A percentile compares a stretch with the other conserved stretches of the same genome.
Evolutionary conservation across 2,888 invertebrate species (phyloP).

Genomic region (Willowsia nigromaculata): DNA sequence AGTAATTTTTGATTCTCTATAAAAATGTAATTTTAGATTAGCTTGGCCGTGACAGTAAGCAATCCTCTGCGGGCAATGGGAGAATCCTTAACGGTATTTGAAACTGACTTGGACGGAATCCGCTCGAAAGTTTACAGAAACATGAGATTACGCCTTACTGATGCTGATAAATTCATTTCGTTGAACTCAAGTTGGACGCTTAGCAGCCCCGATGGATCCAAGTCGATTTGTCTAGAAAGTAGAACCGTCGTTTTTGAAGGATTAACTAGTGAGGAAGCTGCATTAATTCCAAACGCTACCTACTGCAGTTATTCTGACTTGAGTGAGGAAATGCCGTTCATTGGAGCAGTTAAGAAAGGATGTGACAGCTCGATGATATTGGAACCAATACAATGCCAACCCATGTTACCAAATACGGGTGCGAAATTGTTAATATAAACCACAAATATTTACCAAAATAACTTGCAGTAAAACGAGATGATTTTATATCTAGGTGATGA

Average conservation of each 20-base stretch:
- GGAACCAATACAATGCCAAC: constrained; percentile 59
- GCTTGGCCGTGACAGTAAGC: constrained; percentile 27
- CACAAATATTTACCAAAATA: too few species aligned
- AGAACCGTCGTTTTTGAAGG: not conserved
- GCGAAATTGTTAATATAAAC: too few species aligned
- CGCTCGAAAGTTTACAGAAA: constrained; percentile 63
- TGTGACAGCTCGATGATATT: constrained; percentile 52
- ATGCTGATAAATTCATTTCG: constrained; percentile 33
- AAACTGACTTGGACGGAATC: constrained; percentile 49
- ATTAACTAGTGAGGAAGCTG: not conserved
- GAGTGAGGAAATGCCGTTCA: not conserved
- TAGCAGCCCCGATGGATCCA: constrained; percentile 35
- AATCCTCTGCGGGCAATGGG: constrained; percentile 61
- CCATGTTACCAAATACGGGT: constrained; percentile 60
- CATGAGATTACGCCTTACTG: constrained; percentile 26
- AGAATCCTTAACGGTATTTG: constrained; percentile 57
- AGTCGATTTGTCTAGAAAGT: constrained; percentile 55
- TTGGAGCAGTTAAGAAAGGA: constrained; percentile 58
- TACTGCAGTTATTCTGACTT: constrained; percentile 57
- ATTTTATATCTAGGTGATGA: constrained; percentile 18
- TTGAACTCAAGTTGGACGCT: constrained; percentile 67
- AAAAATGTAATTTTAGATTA: constrained; percentile 53
- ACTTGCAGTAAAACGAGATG: too few species aligned
- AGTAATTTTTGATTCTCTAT: too few species aligned
- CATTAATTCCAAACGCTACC: not conserved